Conservation (phyloP, 2,113 vertebrate species). For the Semicossyphus pulcher region DNA sequence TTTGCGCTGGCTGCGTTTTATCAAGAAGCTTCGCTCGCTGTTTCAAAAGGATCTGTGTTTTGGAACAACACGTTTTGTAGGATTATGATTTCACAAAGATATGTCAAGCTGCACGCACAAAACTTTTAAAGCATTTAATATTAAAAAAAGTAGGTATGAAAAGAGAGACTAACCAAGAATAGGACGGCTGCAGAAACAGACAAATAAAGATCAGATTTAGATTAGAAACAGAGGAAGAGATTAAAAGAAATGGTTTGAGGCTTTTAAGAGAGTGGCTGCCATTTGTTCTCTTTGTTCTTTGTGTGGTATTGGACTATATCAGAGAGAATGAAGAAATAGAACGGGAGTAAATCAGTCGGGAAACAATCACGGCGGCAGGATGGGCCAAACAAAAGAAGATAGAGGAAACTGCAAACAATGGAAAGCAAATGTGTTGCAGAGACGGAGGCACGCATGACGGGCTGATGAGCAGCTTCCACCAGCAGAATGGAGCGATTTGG, state of each 20-base stretch:
- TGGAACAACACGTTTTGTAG: background rate
- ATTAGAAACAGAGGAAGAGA: slow-evolving; percentile 33
- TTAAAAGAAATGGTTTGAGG: slow-evolving; percentile 35
- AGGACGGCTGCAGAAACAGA: slow-evolving; percentile 2
- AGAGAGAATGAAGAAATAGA: slow-evolving; percentile 26
- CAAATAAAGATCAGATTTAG: slow-evolving; percentile 20
- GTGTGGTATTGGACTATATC: slow-evolving; percentile 26
- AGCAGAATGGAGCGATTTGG: background rate
- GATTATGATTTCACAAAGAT: too few species aligned
- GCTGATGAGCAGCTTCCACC: background rate
- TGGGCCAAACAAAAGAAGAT: background rate
- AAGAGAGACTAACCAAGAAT: slow-evolving; percentile 10
- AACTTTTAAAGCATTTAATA: too few species aligned
- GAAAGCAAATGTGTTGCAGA: background rate
- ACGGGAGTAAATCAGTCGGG: slow-evolving; percentile 10
- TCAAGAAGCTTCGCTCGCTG: background rate
- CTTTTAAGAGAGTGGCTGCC: slow-evolving; percentile 20
- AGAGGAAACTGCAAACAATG: background rate
- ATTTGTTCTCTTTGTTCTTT: slow-evolving; percentile 11
- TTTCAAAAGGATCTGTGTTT: too few species aligned
- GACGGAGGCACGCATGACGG: slow-evolving; percentile 1
- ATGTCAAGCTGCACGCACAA: background rate
- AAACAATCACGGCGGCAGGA: slow-evolving; percentile 11
- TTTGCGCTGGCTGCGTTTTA: slow-evolving; percentile 2
- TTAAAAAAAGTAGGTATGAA: slow-evolving; percentile 1